phyloP scores from a whole-genome alignment of 2,797 vertebrate species.

The Coranthus polyacanthus region DNA sequence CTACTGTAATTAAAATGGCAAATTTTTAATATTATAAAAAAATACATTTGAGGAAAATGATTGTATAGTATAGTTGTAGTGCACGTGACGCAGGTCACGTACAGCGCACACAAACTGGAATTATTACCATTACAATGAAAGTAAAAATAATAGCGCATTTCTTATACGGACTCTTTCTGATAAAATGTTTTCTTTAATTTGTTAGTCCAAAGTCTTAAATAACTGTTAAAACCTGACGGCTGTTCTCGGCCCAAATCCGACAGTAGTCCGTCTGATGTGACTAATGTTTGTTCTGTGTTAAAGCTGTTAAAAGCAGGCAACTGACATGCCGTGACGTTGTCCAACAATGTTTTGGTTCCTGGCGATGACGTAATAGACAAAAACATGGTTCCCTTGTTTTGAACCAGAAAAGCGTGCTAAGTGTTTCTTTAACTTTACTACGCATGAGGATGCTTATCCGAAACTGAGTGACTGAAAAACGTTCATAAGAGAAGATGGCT shows the following conservation, averaged over 20 bases:
- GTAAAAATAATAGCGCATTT: not conserved
- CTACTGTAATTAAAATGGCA: too few relatives aligned
- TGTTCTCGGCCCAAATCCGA: not conserved
- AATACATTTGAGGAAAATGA: not conserved
- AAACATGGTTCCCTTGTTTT: slow-evolving; percentile 95
- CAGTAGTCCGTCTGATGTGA: not conserved
- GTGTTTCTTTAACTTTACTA: slow-evolving; percentile 69
- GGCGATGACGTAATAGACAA: slow-evolving; percentile 90
- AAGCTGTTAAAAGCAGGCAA: slow-evolving; percentile 26
- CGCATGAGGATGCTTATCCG: slow-evolving; percentile 65
- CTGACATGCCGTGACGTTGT: slow-evolving; percentile 80
- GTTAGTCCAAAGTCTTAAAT: too few relatives aligned
- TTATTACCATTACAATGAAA: slow-evolving; percentile 26
- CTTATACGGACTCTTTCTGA: too few relatives aligned
- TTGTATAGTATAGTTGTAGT: not conserved
- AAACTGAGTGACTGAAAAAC: slow-evolving; percentile 81
- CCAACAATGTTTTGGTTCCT: slow-evolving; percentile 93
- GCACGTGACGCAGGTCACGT: slow-evolving; percentile 27
- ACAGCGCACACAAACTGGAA: not conserved
- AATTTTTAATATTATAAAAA: too few relatives aligned
- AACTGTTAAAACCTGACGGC: not conserved
- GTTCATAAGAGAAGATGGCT: slow-evolving; percentile 86
- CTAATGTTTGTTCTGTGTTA: slow-evolving; percentile 10
- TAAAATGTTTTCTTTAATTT: too few relatives aligned
- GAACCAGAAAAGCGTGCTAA: slow-evolving; percentile 87